Evolutionary conservation across 1,140 invertebrate species (phyloP).

Genomic region (Cotesia glomerata): DNA sequence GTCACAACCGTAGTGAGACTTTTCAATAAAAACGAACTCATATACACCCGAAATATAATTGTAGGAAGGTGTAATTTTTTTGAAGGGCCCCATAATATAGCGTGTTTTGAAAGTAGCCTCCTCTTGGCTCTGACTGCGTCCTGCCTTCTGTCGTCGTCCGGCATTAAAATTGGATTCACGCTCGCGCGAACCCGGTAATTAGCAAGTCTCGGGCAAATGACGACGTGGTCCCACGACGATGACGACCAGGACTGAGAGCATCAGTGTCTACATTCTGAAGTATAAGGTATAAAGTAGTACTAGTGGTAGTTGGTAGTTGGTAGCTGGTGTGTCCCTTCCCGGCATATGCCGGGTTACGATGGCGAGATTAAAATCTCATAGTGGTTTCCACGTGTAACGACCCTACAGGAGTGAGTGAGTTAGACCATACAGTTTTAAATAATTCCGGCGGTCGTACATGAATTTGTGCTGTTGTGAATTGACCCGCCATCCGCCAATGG

Average conservation of each 20-base stretch:
- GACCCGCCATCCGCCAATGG: not conserved
- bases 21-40: too few relatives aligned
- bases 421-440: constrained; percentile 6
- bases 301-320: not conserved
- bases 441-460: constrained; percentile 11
- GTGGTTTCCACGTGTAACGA: constrained; percentile 30
- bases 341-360: constrained; percentile 42
- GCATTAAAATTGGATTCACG: constrained; percentile 51
- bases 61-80: not conserved
- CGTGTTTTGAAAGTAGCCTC: not conserved
- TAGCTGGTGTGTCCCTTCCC: too few relatives aligned
- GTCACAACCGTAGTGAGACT: not conserved
- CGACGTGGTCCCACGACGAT: constrained; percentile 48
- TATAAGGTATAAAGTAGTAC: not conserved
- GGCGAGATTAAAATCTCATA: constrained; percentile 49
- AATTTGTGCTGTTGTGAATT: not conserved
- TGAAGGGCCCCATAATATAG: not conserved
- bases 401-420: not conserved
- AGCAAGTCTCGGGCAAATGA: constrained; percentile 47
- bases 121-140: constrained; percentile 18
- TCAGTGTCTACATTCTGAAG: not conserved
- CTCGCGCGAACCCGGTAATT: constrained; percentile 52
- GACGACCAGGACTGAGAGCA: constrained; percentile 1
- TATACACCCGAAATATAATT: not conserved
- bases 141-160: constrained; percentile 39